Percentiles rank a stretch among this genome's conserved stretches.
phyloP scores from a whole-genome alignment of 2,113 vertebrate species.

The Ifrita kowaldi region DNA sequence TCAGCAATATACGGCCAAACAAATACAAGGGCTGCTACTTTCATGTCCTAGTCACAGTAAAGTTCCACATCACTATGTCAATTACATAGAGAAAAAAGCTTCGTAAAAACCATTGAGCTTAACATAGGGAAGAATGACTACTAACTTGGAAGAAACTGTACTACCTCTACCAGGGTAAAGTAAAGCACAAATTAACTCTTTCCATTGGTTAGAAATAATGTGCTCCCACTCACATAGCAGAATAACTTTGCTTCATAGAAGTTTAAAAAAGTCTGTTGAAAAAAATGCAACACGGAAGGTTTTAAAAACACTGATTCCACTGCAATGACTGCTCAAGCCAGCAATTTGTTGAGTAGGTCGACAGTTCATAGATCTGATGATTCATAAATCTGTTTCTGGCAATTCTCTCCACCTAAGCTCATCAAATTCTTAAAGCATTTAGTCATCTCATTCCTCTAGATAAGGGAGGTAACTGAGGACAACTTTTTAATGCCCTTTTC shows the following conservation, averaged over 20 bases:
- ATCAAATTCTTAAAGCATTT: neutral
- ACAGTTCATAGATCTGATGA: neutral
- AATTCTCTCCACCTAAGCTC: neutral
- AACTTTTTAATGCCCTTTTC: neutral
- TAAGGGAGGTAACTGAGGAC: neutral
- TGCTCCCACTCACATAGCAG: rapidly evolving
- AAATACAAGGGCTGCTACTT: neutral
- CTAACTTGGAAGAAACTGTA: neutral
- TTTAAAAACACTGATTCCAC: neutral
- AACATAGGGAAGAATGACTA: neutral
- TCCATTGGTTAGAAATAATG: neutral
- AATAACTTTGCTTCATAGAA: neutral
- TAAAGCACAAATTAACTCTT: neutral
- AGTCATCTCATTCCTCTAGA: neutral
- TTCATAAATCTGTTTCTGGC: neutral
- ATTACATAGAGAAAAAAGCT: neutral
- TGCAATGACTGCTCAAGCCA: neutral
- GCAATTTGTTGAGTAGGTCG: neutral
- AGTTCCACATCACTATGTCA: neutral
- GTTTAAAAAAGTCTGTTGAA: neutral
- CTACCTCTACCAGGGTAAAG: neutral
- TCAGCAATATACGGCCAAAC: neutral
- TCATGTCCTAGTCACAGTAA: neutral
- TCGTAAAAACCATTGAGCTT: neutral
- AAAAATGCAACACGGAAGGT: neutral